Evolutionary conservation across 2,113 vertebrate genomes (phyloP).

Genomic region (Hystrix brachyura): DNA sequence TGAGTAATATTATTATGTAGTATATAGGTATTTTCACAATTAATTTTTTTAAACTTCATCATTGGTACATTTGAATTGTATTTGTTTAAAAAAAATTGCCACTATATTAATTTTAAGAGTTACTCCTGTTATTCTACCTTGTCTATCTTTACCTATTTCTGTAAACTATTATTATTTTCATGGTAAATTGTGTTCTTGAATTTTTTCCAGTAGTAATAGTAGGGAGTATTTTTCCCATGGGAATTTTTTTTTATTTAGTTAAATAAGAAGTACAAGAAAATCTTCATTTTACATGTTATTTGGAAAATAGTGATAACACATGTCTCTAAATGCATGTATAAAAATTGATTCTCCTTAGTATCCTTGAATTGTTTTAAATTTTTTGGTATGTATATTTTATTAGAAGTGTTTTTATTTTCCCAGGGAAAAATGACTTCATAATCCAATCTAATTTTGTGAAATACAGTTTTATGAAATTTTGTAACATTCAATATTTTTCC

Average conservation of each 20-base stretch:
- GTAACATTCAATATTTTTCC: not conserved
- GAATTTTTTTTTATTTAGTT: constrained; percentile 41
- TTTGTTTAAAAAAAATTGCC: not conserved
- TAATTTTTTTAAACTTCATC: not conserved
- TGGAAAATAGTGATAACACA: constrained; percentile 16
- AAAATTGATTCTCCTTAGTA: constrained; percentile 27
- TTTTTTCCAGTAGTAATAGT: not conserved
- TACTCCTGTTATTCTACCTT: not conserved
- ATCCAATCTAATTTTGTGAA: constrained; percentile 44
- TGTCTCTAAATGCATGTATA: not conserved
- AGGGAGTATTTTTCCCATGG: not conserved
- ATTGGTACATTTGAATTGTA: not conserved
- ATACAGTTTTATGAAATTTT: not conserved
- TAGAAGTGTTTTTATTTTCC: constrained; percentile 22
- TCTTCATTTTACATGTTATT: constrained; percentile 46
- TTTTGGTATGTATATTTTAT: not conserved
- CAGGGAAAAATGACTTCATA: not conserved
- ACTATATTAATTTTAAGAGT: constrained; percentile 26
- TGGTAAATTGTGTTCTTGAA: not conserved
- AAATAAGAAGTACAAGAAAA: not conserved
- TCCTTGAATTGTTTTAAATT: not conserved
- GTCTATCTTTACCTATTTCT: not conserved
- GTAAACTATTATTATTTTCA: not conserved
- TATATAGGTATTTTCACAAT: not conserved
- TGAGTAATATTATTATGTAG: not conserved